Percentiles rank a stretch among this genome's conserved stretches.
Evolutionary conservation across 2,888 invertebrate genomes (phyloP).

Genomic region (Xanthia togata): DNA sequence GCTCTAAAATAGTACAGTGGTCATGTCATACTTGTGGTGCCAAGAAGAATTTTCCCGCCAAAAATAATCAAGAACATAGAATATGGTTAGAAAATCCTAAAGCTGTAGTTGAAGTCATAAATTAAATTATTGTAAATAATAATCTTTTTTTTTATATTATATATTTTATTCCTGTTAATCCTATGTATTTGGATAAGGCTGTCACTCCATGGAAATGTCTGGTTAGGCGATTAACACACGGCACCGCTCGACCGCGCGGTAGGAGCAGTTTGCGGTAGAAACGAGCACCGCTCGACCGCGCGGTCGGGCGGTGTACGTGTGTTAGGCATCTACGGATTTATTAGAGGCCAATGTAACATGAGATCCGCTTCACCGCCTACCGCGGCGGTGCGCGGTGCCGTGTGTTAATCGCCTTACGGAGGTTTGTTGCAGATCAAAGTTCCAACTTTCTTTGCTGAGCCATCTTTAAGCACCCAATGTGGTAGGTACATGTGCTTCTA

Average conservation of each 20-base stretch:
- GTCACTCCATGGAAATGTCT: not conserved
- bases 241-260: no score
- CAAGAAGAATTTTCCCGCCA: constrained; percentile 74
- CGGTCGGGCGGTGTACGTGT: no score
- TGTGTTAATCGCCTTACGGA: no score
- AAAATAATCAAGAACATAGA: constrained; percentile 80
- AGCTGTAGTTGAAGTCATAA: constrained; percentile 85
- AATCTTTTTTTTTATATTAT: constrained; percentile 20
- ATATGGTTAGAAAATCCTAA: constrained; percentile 90
- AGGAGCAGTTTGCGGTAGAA: no score
- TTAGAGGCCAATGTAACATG: no score
- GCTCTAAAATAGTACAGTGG: constrained; percentile 84
- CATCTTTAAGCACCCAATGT: not conserved
- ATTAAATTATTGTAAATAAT: constrained; percentile 51
- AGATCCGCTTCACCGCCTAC: no score
- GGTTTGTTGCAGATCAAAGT: not conserved
- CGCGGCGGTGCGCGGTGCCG: no score
- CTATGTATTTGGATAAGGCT: not conserved
- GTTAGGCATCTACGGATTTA: no score
- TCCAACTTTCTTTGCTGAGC: not conserved
- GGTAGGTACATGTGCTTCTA: not conserved
- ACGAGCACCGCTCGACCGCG: no score
- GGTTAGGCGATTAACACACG: no score
- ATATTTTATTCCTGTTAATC: not conserved
- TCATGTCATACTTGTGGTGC: constrained; percentile 83